Percentiles rank a stretch among this genome's conserved stretches.
Evolutionary conservation across 2,113 vertebrate species (phyloP).

Genomic region (Sapajus apella): DNA sequence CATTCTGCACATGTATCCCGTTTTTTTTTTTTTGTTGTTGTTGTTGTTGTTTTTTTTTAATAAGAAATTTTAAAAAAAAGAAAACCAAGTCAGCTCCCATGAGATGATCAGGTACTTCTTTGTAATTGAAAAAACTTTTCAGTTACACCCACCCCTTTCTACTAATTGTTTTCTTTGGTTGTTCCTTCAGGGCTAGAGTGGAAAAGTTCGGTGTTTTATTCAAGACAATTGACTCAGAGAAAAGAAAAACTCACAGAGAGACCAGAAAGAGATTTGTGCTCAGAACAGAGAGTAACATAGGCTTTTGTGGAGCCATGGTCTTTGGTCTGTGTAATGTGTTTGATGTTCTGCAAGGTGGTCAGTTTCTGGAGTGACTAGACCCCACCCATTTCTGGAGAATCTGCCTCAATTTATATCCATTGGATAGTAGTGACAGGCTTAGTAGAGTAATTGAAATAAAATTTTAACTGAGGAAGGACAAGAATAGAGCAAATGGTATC

Average conservation of each 20-base stretch:
- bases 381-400: not conserved
- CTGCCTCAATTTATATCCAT: not conserved
- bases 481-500: not conserved
- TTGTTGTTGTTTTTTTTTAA: too few relatives aligned
- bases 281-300: not conserved
- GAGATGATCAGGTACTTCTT: not conserved
- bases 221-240: not conserved
- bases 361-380: not conserved
- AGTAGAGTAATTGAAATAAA: not conserved
- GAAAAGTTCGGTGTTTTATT: conserved; percentile 6
- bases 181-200: not conserved
- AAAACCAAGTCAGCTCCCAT: not conserved
- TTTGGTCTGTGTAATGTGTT: not conserved
- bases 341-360: not conserved
- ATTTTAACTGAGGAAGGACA: not conserved
- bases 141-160: not conserved
- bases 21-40: too few relatives aligned
- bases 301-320: not conserved
- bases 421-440: not conserved
- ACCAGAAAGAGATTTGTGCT: not conserved
- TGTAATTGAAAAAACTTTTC: conserved; percentile 47
- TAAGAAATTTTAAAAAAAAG: too few relatives aligned
- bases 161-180: not conserved
- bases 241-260: not conserved
- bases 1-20: too few relatives aligned